Base-by-base conservation (phyloP, 2,113 vertebrate species). In the Heterotis niloticus region DNA sequence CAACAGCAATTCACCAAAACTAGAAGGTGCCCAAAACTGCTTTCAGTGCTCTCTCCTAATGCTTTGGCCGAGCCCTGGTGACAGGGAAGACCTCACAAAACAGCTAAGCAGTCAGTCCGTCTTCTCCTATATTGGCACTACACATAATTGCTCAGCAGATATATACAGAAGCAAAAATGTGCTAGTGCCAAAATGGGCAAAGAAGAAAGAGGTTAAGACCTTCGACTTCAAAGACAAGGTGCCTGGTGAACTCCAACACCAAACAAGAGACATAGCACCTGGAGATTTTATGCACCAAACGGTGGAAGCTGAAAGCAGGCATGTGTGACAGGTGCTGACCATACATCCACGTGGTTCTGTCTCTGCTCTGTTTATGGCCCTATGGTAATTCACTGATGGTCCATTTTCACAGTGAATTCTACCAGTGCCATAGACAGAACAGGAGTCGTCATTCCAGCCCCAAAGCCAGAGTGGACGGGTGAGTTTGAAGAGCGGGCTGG, bases 361-460 rank as follows among this genome's bases (percentile, higher is more conserved):
- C 97, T 96, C 96, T 98, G 96, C 96, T 98, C 96, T 97, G 97
- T 99, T 98, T 99, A 99, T 99, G 97, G 96, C 97, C 96, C 97
- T 98, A 98, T 97, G 96, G 96, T 99, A 99, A 99, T 99, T 99
- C 97, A 99, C 96, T 98, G 96, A 99, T 96, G 90, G 93, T 94
- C 90, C 95, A 91, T 94, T 95, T 95, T 96, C 95, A 99, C 97
- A 99, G 97, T 99, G 97, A 94, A 94, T 93, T 94, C 93, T 94
- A 93, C 93, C 94, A 95, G 93, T 94, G 93, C 93, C 93, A 93
- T 94, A 95, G 92, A 94, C 93, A 94, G 93, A 91, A 94, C 92
- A 95, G 93, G 93, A 94, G 92, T 91, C 90, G 83, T 79, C 60
- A 67, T 44, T 1, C 5, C 62, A 12, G 5, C 75, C 9, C 44